Evolutionary conservation across 2,888 invertebrate genomes (phyloP).

Genomic region (Tricholauxania praeusta): DNA sequence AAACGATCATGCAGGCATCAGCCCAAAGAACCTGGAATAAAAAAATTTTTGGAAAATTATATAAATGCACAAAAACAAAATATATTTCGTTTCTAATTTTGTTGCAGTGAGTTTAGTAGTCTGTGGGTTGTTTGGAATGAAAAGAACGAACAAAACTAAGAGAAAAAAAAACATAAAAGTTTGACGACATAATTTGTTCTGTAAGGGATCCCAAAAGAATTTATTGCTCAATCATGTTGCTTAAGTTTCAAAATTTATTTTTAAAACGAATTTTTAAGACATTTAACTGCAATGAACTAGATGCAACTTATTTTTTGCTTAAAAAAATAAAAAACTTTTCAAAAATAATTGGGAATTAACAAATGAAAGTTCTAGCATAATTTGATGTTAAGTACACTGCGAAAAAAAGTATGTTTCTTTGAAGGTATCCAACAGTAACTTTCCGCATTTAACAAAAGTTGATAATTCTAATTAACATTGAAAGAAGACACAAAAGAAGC

Average conservation of each 20-base stretch:
- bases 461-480: no score
- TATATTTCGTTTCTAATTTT: background rate
- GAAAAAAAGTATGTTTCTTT: no score
- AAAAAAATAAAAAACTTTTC: background rate
- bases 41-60: slow-evolving; percentile 16
- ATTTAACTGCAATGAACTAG: background rate
- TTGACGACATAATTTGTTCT: background rate
- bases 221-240: slow-evolving; percentile 23
- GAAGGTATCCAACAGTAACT: no score
- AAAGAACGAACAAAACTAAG: background rate
- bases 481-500: no score
- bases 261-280: background rate
- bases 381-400: no score
- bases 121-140: no score
- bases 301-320: background rate
- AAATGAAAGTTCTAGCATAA: no score
- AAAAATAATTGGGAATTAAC: no score
- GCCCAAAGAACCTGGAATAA: slow-evolving; percentile 76
- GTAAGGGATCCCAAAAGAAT: background rate
- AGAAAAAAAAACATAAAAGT: slow-evolving; percentile 17
- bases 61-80: background rate
- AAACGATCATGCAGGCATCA: slow-evolving; percentile 82
- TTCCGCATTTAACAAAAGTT: no score
- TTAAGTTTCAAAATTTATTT: slow-evolving; percentile 1
- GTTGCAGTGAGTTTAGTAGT: no score